Percentiles rank a stretch among this genome's conserved stretches.
Evolutionary conservation across 2,888 invertebrate species (phyloP).

Genomic region (Eupithecia exiguata): DNA sequence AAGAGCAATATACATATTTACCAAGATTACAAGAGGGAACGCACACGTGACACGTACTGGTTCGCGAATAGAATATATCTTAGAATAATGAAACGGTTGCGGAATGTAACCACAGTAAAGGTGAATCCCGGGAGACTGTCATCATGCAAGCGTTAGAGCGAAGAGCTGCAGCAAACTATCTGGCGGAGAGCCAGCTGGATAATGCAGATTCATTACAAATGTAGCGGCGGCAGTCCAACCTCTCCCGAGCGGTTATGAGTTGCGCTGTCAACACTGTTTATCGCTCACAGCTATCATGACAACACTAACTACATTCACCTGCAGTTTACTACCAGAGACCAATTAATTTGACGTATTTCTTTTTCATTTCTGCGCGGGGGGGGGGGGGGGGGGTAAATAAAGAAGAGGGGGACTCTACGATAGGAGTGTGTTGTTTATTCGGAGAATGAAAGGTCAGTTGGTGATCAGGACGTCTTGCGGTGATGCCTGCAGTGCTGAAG

Average conservation of each 20-base stretch:
- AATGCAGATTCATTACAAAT: conserved; percentile 77
- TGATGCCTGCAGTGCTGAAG: conserved; percentile 32
- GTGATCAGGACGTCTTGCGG: conserved; percentile 55
- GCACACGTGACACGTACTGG: neutral
- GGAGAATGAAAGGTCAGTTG: conserved; percentile 61
- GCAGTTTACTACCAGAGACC: conserved; percentile 19
- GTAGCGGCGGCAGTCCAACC: conserved; percentile 60
- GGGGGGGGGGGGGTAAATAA: conserved; percentile 7
- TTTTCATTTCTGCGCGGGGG: conserved; percentile 18
- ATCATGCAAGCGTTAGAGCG: conserved; percentile 48
- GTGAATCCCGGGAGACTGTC: conserved; percentile 37
- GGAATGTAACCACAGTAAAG: conserved; percentile 17
- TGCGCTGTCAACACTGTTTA: conserved; percentile 61
- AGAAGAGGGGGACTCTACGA: conserved; percentile 44
- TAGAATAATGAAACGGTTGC: neutral
- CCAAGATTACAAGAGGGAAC: conserved; percentile 11
- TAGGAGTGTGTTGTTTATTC: conserved; percentile 61
- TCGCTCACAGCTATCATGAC: conserved; percentile 41
- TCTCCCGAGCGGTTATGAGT: conserved; percentile 50
- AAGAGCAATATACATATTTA: conserved; percentile 28
- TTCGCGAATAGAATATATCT: neutral
- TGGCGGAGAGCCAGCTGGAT: conserved; percentile 68
- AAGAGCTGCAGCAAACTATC: conserved; percentile 56
- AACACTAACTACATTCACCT: conserved; percentile 32
- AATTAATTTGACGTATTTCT: conserved; percentile 20